phyloP scores from a whole-genome alignment of 2,888 invertebrate genomes.

The Drosophila suboccidentalis region DNA sequence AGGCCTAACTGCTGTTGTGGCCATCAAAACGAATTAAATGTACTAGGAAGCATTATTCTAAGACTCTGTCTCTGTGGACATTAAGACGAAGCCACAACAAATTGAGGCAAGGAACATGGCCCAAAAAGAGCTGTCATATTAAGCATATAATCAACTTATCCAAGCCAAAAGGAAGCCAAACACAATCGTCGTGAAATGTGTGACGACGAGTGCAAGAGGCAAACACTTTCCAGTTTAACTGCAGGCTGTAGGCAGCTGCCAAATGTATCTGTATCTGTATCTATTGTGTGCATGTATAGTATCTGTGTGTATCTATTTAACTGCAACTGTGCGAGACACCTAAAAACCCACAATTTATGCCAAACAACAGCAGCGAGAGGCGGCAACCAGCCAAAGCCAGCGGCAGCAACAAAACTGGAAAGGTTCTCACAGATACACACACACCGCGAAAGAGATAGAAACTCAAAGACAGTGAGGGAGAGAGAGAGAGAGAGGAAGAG shows the following conservation, averaged over 20 bases:
- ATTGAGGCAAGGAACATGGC: conserved; percentile 18
- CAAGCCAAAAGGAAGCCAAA: conserved; percentile 10
- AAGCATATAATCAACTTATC: conserved; percentile 26
- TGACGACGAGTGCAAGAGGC: conserved; percentile 36
- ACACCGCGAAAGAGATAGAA: conserved; percentile 5
- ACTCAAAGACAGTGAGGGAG: background rate
- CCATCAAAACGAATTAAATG: conserved; percentile 24
- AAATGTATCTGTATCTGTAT: conserved; percentile 16
- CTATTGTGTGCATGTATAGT: conserved; percentile 3
- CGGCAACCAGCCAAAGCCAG: conserved; percentile 20
- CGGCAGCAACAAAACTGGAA: conserved; percentile 67
- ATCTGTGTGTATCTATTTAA: conserved; percentile 47
- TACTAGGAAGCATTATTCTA: conserved; percentile 10
- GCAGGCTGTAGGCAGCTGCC: conserved; percentile 54
- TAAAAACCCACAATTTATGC: conserved; percentile 80
- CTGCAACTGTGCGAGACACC: conserved; percentile 72
- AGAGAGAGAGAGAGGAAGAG: conserved; percentile 3
- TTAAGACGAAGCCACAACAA: conserved; percentile 18
- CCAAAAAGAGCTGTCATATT: conserved; percentile 13
- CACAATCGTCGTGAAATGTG: conserved; percentile 18
- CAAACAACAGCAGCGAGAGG: conserved; percentile 53
- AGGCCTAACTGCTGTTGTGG: conserved; percentile 2
- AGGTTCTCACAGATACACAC: conserved; percentile 71
- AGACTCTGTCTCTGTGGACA: conserved; percentile 5
- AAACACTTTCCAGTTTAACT: conserved; percentile 76